Conservation (phyloP, 1,140 invertebrate genomes). For the Mactra quadrangularis region DNA sequence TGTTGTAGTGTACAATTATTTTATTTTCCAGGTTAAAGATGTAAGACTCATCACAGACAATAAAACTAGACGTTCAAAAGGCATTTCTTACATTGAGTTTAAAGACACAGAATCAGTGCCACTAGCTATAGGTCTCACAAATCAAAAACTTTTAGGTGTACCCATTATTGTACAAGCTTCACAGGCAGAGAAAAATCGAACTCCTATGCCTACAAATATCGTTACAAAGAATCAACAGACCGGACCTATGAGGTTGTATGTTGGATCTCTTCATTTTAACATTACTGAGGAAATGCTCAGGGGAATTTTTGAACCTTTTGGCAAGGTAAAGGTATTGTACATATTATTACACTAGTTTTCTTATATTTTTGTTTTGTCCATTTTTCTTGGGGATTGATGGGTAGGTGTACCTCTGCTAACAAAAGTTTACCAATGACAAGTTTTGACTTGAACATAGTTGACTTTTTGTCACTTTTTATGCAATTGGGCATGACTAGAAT, state of each 20-base stretch:
- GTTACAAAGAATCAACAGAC: slow-evolving; percentile 82
- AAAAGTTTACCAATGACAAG: no score
- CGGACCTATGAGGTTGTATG: slow-evolving; percentile 98
- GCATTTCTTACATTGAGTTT: slow-evolving; percentile 99
- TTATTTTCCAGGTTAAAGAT: slow-evolving; percentile 91
- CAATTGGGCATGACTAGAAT: no score
- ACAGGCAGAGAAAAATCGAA: slow-evolving; percentile 99
- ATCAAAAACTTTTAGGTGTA: slow-evolving; percentile 97
- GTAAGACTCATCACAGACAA: slow-evolving; percentile 99
- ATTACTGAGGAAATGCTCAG: slow-evolving; percentile 99
- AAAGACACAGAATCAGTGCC: slow-evolving; percentile 98
- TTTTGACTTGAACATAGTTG: no score
- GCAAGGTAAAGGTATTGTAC: slow-evolving; percentile 86
- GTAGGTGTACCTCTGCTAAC: neutral
- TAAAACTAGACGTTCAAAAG: slow-evolving; percentile 99
- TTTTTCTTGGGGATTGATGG: neutral
- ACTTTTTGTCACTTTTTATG: no score
- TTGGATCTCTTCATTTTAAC: slow-evolving; percentile 99
- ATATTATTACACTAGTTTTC: neutral
- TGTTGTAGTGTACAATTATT: no score
- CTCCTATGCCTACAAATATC: slow-evolving; percentile 86
- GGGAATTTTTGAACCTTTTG: slow-evolving; percentile 99
- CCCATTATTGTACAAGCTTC: slow-evolving; percentile 99
- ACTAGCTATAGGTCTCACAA: slow-evolving; percentile 97
- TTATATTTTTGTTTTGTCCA: neutral